Evolutionary conservation across 1,140 invertebrate species (phyloP).

Genomic region (Drosophila truncata): DNA sequence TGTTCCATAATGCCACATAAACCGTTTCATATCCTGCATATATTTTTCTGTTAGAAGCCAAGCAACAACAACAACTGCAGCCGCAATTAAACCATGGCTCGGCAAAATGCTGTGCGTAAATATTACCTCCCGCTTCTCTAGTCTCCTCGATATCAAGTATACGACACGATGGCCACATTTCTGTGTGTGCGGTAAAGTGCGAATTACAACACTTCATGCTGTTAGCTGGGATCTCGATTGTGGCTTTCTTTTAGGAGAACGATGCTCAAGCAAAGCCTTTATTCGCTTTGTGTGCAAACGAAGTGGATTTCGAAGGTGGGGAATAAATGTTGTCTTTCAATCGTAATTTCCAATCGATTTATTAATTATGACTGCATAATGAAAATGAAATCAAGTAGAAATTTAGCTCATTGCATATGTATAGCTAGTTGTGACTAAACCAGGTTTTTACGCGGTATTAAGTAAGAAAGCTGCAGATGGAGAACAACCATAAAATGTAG

Average conservation of each 20-base stretch:
- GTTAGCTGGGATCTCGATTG: constrained; percentile 36
- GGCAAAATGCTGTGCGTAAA: constrained; percentile 57
- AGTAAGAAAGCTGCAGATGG: too few species aligned
- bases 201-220: constrained; percentile 76
- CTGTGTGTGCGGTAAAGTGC: constrained; percentile 58
- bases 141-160: constrained; percentile 58
- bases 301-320: not conserved
- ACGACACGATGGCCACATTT: constrained; percentile 60
- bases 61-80: constrained; percentile 23
- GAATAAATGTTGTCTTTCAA: not conserved
- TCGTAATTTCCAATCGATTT: constrained; percentile 3
- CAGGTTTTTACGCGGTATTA: too few species aligned
- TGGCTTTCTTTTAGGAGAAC: constrained; percentile 45
- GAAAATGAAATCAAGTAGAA: constrained; percentile 65
- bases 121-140: constrained; percentile 6
- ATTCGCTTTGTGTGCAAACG: not conserved
- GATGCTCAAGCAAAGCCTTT: constrained; percentile 9
- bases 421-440: constrained; percentile 48
- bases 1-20: constrained; percentile 45
- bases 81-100: constrained; percentile 70
- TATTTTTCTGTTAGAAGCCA: constrained; percentile 55
- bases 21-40: constrained; percentile 32
- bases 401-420: constrained; percentile 57
- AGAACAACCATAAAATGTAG: too few species aligned
- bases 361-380: constrained; percentile 44